These are phyloP conservation scores for Phania funesta DNA, from an alignment of 2,888 invertebrate genomes.

Conservation along the genomic window DNA sequence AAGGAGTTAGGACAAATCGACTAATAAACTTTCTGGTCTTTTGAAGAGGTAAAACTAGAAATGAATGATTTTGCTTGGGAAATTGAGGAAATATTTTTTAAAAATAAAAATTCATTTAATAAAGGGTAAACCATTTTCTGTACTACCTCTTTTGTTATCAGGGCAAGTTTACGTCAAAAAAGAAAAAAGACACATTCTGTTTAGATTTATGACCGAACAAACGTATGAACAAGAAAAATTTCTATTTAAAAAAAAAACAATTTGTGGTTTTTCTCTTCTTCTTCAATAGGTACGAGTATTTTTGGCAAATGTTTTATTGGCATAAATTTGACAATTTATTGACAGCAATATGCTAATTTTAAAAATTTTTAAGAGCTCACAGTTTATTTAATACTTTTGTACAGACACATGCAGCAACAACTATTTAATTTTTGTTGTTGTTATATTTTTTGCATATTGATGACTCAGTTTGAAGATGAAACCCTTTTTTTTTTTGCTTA, in stretches of 20 bases:
- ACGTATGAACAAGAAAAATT: conserved; percentile 38
- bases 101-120: no score
- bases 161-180: neutral
- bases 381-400: conserved; percentile 16
- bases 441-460: neutral
- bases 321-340: conserved; percentile 78
- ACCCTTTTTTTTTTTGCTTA: conserved; percentile 23
- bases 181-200: neutral
- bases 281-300: conserved; percentile 15
- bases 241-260: conserved; percentile 8
- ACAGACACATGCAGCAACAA: neutral
- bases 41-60: no score
- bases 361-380: conserved; percentile 64
- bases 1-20: no score
- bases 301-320: conserved; percentile 67
- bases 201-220: conserved; percentile 47
- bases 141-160: no score
- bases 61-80: no score
- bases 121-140: no score
- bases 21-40: no score
- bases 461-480: conserved; percentile 8
- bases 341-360: conserved; percentile 71
- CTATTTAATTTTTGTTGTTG: neutral
- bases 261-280: neutral
- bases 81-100: no score